These are phyloP conservation scores for Chloropsis hardwickii DNA, from an alignment of 2,113 vertebrate genomes.

Conservation along the genomic window DNA sequence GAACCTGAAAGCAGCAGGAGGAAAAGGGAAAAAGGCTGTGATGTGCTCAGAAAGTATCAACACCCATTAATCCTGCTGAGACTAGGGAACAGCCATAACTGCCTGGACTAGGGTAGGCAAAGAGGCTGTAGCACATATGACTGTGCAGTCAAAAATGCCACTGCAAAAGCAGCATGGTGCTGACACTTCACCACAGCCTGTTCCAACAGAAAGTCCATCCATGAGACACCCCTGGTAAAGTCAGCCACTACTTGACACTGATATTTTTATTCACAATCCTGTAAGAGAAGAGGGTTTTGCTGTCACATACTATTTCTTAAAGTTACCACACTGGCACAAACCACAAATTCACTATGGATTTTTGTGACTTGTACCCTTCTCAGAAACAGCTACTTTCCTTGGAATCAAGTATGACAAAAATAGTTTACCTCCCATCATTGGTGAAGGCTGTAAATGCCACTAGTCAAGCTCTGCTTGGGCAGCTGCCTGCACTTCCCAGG, in stretches of 20 bases:
- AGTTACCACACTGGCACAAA: not conserved
- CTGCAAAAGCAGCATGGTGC: not conserved
- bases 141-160: not conserved
- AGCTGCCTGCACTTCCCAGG: not conserved
- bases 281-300: not conserved
- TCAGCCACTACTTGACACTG: not conserved
- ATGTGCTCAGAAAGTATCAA: not conserved
- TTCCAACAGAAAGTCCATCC: not conserved
- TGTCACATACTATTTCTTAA: not conserved
- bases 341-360: not conserved
- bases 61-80: rapidly evolving
- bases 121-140: rapidly evolving
- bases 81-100: not conserved
- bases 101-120: not conserved
- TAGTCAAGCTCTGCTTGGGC: not conserved
- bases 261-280: not conserved
- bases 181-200: not conserved
- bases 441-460: not conserved
- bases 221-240: not conserved
- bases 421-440: not conserved
- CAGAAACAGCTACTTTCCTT: not conserved
- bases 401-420: not conserved
- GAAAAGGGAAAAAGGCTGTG: not conserved
- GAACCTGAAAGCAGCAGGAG: not conserved
- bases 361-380: not conserved